A percentile compares a stretch with the other conserved stretches of the same genome.
phyloP scores from a whole-genome alignment of 2,113 vertebrate species.

The Colius striatus region DNA sequence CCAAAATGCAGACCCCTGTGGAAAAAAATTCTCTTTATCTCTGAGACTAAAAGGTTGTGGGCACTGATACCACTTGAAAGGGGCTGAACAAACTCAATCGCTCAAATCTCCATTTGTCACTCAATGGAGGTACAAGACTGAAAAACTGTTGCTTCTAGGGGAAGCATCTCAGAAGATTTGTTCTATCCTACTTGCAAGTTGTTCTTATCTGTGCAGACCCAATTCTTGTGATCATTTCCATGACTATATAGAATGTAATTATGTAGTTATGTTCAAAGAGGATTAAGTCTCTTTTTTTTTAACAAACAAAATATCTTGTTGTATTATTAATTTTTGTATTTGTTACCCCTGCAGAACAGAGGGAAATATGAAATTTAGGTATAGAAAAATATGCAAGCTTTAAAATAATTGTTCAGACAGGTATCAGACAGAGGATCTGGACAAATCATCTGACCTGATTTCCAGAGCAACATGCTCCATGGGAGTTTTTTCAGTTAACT shows the following conservation, averaged over 20 bases:
- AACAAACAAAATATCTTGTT: not conserved
- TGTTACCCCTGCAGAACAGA: not conserved
- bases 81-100: not conserved
- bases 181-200: not conserved
- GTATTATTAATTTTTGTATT: not conserved
- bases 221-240: not conserved
- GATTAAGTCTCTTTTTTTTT: not conserved
- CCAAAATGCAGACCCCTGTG: not conserved
- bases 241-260: not conserved
- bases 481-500: not conserved
- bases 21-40: not conserved
- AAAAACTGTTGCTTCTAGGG: not conserved
- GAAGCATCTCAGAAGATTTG: not conserved
- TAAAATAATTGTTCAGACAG: not conserved
- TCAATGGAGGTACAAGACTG: not conserved
- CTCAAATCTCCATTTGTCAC: not conserved
- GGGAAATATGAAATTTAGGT: not conserved
- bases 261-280: not conserved
- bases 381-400: not conserved
- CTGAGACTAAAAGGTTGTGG: not conserved
- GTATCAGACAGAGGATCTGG: not conserved
- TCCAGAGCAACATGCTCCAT: not conserved
- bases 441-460: not conserved
- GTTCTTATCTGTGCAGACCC: not conserved
- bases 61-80: not conserved